A percentile compares a stretch with the other conserved stretches of the same genome.
Conservation (phyloP, 2,113 vertebrate genomes). For the Felis catus region DNA sequence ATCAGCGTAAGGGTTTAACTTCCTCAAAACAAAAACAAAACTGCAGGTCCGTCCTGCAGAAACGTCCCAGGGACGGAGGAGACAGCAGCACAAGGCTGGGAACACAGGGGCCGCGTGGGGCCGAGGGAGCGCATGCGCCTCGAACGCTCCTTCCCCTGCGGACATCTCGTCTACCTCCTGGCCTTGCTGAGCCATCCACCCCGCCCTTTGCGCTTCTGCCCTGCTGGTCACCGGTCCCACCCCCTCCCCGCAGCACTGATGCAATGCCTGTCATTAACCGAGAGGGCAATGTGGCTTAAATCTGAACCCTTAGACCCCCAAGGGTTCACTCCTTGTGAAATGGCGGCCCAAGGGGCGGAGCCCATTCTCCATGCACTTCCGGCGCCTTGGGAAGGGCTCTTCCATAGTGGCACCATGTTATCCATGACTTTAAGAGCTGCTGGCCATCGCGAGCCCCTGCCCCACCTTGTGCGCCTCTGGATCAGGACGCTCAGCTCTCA, state of each 20-base stretch:
- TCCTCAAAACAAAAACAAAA: conserved; percentile 19
- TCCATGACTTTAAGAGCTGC: not conserved
- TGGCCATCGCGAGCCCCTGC: rapidly evolving
- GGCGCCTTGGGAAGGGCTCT: not conserved
- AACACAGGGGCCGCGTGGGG: rapidly evolving
- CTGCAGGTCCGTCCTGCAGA: not conserved
- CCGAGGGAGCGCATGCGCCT: rapidly evolving
- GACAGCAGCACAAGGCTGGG: too few species aligned
- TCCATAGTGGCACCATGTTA: rapidly evolving
- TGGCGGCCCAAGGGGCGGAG: too few species aligned
- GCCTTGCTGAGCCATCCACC: not conserved
- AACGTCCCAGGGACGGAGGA: not conserved
- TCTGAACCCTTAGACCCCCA: not conserved
- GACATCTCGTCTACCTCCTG: too few species aligned
- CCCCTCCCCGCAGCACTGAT: not conserved
- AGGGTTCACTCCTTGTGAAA: not conserved
- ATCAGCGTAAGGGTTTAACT: not conserved
- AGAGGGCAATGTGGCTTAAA: not conserved
- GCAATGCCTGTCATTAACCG: not conserved
- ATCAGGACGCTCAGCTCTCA: not conserved
- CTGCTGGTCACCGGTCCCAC: too few species aligned
- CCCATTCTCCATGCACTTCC: not conserved
- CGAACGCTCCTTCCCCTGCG: rapidly evolving
- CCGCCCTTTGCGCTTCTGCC: not conserved
- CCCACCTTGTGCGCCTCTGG: not conserved